Conservation (phyloP, 2,113 vertebrate genomes). For the Podarcis muralis region DNA sequence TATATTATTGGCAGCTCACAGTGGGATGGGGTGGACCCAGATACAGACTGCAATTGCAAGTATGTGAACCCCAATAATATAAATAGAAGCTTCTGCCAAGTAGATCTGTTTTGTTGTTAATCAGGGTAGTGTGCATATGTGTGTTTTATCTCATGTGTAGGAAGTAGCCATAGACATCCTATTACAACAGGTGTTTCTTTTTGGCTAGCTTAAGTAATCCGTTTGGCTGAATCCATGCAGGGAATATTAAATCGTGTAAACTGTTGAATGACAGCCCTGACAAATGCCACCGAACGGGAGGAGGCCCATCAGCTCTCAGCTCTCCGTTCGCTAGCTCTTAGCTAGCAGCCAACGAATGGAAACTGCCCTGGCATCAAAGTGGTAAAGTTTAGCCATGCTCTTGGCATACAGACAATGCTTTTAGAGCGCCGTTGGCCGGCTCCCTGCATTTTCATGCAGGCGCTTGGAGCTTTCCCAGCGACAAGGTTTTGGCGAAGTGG, state of each 20-base stretch:
- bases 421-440: slow-evolving; percentile 29
- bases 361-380: slow-evolving; percentile 37
- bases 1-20: slow-evolving; percentile 1
- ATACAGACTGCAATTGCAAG: not conserved
- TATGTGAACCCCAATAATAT: not conserved
- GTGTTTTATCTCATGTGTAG: slow-evolving; percentile 34
- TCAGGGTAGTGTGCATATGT: no score
- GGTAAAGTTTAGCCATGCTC: slow-evolving; percentile 47
- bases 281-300: slow-evolving; percentile 51
- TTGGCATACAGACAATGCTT: slow-evolving; percentile 41
- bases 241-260: slow-evolving; percentile 47
- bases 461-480: slow-evolving; percentile 13
- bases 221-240: slow-evolving; percentile 14
- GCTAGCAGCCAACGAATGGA: slow-evolving; percentile 43
- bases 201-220: slow-evolving; percentile 44
- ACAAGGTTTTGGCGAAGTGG: slow-evolving; percentile 13
- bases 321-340: slow-evolving; percentile 41
- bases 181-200: slow-evolving; percentile 51
- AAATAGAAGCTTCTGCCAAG: not conserved
- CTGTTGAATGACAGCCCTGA: slow-evolving; percentile 36
- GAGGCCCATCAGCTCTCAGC: not conserved
- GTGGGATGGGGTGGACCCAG: slow-evolving; percentile 10
- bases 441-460: not conserved
- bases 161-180: slow-evolving; percentile 11
- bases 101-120: not conserved